These are phyloP conservation scores for Drosophila repletoides DNA, from an alignment of 1,140 invertebrate genomes.

Conservation along the genomic window DNA sequence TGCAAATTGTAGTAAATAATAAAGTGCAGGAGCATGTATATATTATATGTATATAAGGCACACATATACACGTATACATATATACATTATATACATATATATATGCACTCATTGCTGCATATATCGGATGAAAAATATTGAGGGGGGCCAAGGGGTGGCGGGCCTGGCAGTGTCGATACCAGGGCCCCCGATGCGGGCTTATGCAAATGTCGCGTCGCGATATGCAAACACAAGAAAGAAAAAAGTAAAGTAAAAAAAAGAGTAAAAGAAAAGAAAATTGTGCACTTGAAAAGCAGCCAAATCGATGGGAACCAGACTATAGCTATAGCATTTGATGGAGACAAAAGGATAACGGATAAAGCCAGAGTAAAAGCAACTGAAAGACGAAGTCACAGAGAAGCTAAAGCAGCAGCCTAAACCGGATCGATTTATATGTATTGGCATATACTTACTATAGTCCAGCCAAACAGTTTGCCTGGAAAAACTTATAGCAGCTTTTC, in stretches of 20 bases:
- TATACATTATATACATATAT: neutral
- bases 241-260: slow-evolving; percentile 2
- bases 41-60: slow-evolving; percentile 19
- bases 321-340: slow-evolving; percentile 28
- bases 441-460: no score
- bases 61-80: neutral
- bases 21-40: slow-evolving; percentile 27
- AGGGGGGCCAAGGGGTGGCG: neutral
- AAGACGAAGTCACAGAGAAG: neutral
- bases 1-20: slow-evolving; percentile 48
- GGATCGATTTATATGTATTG: slow-evolving; percentile 30
- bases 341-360: slow-evolving; percentile 47
- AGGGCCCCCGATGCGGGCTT: slow-evolving; percentile 35
- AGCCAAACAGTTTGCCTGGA: no score
- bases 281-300: slow-evolving; percentile 45
- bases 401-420: neutral
- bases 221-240: slow-evolving; percentile 36
- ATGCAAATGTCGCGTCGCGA: slow-evolving; percentile 45
- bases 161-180: neutral
- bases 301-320: slow-evolving; percentile 32
- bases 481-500: neutral
- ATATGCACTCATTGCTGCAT: neutral
- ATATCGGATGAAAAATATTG: slow-evolving; percentile 37
- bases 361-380: slow-evolving; percentile 11
- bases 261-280: slow-evolving; percentile 10